These are phyloP conservation scores for Acromyrmex echinatior DNA, from an alignment of 1,140 invertebrate species.

Conservation along the genomic window DNA sequence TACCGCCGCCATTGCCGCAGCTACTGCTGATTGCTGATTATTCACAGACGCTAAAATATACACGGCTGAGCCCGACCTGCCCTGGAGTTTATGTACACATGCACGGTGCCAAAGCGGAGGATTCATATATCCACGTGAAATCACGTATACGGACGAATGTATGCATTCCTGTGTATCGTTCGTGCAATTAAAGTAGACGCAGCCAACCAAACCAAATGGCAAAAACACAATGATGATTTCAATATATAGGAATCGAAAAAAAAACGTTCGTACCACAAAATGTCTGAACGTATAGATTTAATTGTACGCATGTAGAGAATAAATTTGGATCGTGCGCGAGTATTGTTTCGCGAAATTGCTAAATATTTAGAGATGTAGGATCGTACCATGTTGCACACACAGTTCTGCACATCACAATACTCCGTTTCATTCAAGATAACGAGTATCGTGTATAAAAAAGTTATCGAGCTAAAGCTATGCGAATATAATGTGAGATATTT, in stretches of 20 bases:
- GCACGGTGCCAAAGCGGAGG: slow-evolving; percentile 65
- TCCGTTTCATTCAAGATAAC: slow-evolving; percentile 31
- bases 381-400: neutral
- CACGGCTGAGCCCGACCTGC: slow-evolving; percentile 72
- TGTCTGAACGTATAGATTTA: neutral
- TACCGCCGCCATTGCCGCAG: slow-evolving; percentile 78
- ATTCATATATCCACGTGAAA: slow-evolving; percentile 67
- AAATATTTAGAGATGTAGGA: slow-evolving; percentile 29
- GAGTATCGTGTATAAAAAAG: slow-evolving; percentile 15
- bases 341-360: slow-evolving; percentile 36
- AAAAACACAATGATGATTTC: slow-evolving; percentile 31
- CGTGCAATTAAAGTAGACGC: slow-evolving; percentile 65
- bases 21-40: slow-evolving; percentile 80
- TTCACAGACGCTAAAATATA: slow-evolving; percentile 81
- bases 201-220: slow-evolving; percentile 18
- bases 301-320: slow-evolving; percentile 40
- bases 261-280: slow-evolving; percentile 56
- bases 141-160: slow-evolving; percentile 33
- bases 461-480: neutral
- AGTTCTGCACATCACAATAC: neutral
- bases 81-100: slow-evolving; percentile 75
- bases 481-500: slow-evolving; percentile 21
- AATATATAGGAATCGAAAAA: neutral
- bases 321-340: slow-evolving; percentile 47
- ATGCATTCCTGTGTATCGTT: slow-evolving; percentile 61